phyloP scores from a whole-genome alignment of 2,113 vertebrate species.

The Syngnathus scovelli region DNA sequence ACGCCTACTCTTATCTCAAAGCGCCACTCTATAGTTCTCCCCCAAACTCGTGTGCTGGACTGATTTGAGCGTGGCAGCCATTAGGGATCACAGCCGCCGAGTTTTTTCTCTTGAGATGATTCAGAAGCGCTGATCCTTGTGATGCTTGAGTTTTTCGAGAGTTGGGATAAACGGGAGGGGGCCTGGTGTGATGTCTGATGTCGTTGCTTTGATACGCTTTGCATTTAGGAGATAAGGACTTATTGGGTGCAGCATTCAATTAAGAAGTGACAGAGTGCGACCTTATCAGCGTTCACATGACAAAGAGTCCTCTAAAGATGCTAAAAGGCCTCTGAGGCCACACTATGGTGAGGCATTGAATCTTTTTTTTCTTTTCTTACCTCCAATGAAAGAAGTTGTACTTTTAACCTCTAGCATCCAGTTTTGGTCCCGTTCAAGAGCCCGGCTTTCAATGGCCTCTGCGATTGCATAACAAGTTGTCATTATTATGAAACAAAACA shows the following conservation, averaged over 20 bases:
- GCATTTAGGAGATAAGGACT: conserved; percentile 31
- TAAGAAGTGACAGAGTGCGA: conserved; percentile 7
- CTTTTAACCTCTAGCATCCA: no score
- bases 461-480: conserved; percentile 12
- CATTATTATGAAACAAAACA: conserved; percentile 44
- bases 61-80: neutral
- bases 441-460: neutral
- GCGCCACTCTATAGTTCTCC: no score
- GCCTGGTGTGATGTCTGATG: conserved; percentile 16
- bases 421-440: no score
- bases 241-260: conserved; percentile 29
- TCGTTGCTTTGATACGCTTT: conserved; percentile 10
- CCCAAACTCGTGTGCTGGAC: neutral
- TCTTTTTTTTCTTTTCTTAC: neutral
- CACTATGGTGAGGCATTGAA: neutral
- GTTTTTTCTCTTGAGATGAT: conserved; percentile 19
- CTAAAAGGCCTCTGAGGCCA: neutral
- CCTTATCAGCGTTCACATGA: conserved; percentile 30
- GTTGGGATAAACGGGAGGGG: conserved; percentile 12
- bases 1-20: no score
- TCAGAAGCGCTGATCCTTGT: conserved; percentile 31
- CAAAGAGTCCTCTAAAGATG: conserved; percentile 17
- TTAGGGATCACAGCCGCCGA: neutral
- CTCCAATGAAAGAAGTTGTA: neutral
- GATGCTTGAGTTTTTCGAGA: conserved; percentile 22